Evolutionary conservation across 2,113 vertebrate genomes (phyloP).

Genomic region (Siniperca chuatsi): DNA sequence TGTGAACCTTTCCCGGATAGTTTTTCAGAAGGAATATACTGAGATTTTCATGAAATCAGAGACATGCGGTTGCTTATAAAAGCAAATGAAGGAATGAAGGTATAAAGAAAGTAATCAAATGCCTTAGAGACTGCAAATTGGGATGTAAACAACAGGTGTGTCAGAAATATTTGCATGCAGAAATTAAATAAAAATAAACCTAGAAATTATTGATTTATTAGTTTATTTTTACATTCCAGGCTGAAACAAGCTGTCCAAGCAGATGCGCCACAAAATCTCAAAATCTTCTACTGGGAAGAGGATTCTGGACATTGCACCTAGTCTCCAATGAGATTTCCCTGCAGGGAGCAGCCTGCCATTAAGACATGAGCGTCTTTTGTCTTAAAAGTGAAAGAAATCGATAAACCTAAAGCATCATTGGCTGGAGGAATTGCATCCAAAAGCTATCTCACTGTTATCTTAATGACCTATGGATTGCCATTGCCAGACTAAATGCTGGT

Average conservation of each 20-base stretch:
- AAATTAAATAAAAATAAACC: no score
- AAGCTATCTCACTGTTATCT: slow-evolving; percentile 30
- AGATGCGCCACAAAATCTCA: slow-evolving; percentile 44
- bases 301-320: slow-evolving; percentile 34
- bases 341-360: not conserved
- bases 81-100: slow-evolving; percentile 26
- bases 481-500: slow-evolving; percentile 16
- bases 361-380: not conserved
- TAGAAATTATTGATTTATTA: slow-evolving; percentile 55
- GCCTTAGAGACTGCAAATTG: slow-evolving; percentile 3
- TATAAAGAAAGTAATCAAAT: slow-evolving; percentile 17
- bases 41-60: not conserved
- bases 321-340: slow-evolving; percentile 11
- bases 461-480: not conserved
- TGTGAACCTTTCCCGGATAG: not conserved
- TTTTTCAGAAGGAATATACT: not conserved
- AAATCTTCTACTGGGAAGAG: slow-evolving; percentile 16
- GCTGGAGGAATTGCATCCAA: slow-evolving; percentile 5
- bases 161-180: slow-evolving; percentile 35
- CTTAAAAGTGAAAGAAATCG: not conserved
- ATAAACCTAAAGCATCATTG: not conserved
- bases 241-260: slow-evolving; percentile 42
- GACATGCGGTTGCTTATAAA: slow-evolving; percentile 10
- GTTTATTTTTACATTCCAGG: slow-evolving; percentile 36
- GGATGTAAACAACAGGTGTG: slow-evolving; percentile 70